These are phyloP conservation scores for Aplochiton taeniatus DNA, from an alignment of 2,797 vertebrate species.

Conservation along the genomic window DNA sequence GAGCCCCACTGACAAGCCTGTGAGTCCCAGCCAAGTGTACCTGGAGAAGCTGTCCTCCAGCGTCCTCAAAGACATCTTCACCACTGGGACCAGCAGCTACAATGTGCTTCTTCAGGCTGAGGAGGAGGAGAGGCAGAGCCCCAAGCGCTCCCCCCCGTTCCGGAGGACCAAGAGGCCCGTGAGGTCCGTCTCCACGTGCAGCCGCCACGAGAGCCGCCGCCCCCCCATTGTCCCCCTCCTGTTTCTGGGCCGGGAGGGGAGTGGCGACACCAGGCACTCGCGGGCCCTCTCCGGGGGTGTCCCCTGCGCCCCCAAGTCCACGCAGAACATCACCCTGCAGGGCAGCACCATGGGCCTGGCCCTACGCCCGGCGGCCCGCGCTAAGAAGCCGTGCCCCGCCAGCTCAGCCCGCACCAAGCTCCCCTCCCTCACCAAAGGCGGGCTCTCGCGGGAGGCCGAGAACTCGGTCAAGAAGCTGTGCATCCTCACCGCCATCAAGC, in stretches of 20 bases:
- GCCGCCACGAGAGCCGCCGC: constrained; percentile 42
- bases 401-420: constrained; percentile 62
- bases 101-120: constrained; percentile 83
- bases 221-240: constrained; percentile 38
- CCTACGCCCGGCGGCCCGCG: constrained; percentile 56
- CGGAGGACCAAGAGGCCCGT: constrained; percentile 57
- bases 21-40: constrained; percentile 70
- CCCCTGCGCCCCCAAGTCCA: constrained; percentile 53
- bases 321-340: constrained; percentile 59
- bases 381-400: constrained; percentile 47
- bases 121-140: constrained; percentile 75
- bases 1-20: constrained; percentile 69
- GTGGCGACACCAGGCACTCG: constrained; percentile 55
- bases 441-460: constrained; percentile 66
- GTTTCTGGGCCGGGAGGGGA: constrained; percentile 42
- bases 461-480: constrained; percentile 76
- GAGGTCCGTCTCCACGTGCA: constrained; percentile 39
- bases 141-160: constrained; percentile 57
- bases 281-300: constrained; percentile 46
- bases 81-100: constrained; percentile 83
- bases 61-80: constrained; percentile 84
- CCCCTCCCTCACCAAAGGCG: constrained; percentile 64
- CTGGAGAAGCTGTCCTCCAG: constrained; percentile 70
- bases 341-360: constrained; percentile 68
- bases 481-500: constrained; percentile 90